A percentile compares a stretch with the other conserved stretches of the same genome.
phyloP scores from a whole-genome alignment of 2,888 invertebrate genomes.

The Tillus elongatus region DNA sequence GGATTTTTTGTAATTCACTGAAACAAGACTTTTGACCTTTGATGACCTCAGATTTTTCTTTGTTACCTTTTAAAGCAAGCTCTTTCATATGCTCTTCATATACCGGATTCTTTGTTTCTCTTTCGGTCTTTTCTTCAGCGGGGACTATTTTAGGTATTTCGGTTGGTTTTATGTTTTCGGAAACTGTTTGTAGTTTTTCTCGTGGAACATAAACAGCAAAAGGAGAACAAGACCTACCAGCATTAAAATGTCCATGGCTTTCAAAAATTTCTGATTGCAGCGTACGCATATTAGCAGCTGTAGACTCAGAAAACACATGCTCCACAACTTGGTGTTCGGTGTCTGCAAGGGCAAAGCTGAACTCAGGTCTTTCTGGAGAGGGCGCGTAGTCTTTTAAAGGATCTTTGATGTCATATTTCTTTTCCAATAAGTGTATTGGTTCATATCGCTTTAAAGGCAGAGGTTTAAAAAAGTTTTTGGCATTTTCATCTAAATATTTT shows the following conservation, averaged over 20 bases:
- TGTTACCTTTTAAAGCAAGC: conserved; percentile 25
- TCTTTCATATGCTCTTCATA: conserved; percentile 29
- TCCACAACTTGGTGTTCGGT: conserved; percentile 27
- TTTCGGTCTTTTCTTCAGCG: conserved; percentile 15
- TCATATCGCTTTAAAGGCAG: conserved; percentile 15
- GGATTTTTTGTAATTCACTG: conserved; percentile 32
- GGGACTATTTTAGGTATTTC: background rate
- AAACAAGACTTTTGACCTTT: conserved; percentile 34
- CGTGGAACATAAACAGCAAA: conserved; percentile 33
- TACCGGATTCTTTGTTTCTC: conserved; percentile 25
- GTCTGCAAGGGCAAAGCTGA: conserved; percentile 31
- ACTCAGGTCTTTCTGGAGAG: conserved; percentile 29
- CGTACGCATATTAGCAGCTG: conserved; percentile 25
- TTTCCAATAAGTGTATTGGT: conserved; percentile 23
- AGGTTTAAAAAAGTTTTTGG: conserved; percentile 27
- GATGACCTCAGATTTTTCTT: conserved; percentile 28
- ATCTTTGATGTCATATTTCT: conserved; percentile 26
- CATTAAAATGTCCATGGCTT: conserved; percentile 39
- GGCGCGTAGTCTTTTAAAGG: conserved; percentile 16
- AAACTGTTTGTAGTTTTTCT: conserved; percentile 6
- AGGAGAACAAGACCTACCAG: conserved; percentile 33
- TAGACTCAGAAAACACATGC: conserved; percentile 23
- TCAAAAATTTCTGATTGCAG: conserved; percentile 38
- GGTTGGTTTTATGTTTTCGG: conserved; percentile 6
- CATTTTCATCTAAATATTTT: conserved; percentile 25